A percentile compares a stretch with the other conserved stretches of the same genome.
Evolutionary conservation across 2,888 invertebrate genomes (phyloP).

Genomic region (Euphydryas editha): DNA sequence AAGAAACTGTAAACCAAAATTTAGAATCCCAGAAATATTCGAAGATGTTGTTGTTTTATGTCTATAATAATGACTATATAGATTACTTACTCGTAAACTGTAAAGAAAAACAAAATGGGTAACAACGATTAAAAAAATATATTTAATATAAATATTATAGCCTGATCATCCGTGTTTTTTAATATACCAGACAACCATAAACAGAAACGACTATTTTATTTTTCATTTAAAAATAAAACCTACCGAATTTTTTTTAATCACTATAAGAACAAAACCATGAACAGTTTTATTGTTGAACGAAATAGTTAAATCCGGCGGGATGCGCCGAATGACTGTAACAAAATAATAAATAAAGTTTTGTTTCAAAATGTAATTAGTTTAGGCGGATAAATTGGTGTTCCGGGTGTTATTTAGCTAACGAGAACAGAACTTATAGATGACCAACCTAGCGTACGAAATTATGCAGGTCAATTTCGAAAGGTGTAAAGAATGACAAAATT

Average conservation of each 20-base stretch:
- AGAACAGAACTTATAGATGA: conserved; percentile 17
- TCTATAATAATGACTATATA: too few relatives aligned
- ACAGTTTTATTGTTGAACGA: conserved; percentile 9
- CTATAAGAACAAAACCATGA: not conserved
- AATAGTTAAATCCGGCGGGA: conserved; percentile 26
- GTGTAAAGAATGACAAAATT: not conserved
- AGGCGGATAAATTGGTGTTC: conserved; percentile 63
- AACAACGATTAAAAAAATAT: too few relatives aligned
- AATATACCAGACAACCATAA: not conserved
- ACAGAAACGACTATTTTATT: not conserved
- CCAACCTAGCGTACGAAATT: not conserved
- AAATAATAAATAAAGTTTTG: conserved; percentile 59
- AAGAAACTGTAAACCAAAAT: too few relatives aligned
- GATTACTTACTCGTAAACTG: too few relatives aligned
- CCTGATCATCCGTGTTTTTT: not conserved
- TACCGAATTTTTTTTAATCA: not conserved
- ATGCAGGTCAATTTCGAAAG: not conserved
- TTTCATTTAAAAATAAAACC: not conserved
- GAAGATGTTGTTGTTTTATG: too few relatives aligned
- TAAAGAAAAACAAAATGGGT: too few relatives aligned
- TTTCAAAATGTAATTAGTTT: conserved; percentile 63
- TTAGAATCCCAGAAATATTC: too few relatives aligned
- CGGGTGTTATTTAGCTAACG: conserved; percentile 55
- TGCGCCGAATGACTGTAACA: conserved; percentile 17
- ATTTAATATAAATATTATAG: too few relatives aligned